A percentile compares a stretch with the other conserved stretches of the same genome.
Evolutionary conservation across 2,113 vertebrate species (phyloP).

Genomic region (Leiothrix lutea): DNA sequence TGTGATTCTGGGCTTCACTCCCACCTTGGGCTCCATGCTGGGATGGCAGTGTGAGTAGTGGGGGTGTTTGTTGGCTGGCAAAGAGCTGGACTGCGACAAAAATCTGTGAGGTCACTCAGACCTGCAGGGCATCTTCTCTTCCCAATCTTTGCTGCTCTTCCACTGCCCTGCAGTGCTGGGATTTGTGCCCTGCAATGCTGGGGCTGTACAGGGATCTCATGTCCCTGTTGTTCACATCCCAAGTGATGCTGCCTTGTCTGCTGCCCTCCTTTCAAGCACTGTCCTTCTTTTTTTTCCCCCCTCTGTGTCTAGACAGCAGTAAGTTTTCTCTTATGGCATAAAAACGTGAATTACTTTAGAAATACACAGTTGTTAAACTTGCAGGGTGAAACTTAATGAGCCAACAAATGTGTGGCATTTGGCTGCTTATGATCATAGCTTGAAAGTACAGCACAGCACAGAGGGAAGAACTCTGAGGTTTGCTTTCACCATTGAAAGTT

Average conservation of each 20-base stretch:
- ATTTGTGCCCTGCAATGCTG: background rate
- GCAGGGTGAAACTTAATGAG: conserved; percentile 27
- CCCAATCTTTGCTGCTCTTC: background rate
- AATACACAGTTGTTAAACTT: background rate
- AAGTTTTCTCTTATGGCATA: background rate
- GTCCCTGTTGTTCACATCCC: background rate
- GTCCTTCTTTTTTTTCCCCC: background rate
- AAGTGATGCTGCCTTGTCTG: background rate
- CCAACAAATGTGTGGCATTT: background rate
- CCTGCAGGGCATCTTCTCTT: background rate
- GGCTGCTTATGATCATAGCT: background rate
- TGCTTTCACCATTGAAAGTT: background rate
- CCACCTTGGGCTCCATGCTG: background rate
- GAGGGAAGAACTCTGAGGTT: background rate
- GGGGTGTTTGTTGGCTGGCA: background rate
- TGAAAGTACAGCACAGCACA: background rate
- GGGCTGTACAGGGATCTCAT: background rate
- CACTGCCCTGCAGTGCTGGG: background rate
- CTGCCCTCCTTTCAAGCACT: background rate
- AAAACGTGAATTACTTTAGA: background rate
- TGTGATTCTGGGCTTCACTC: background rate
- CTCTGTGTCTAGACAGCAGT: background rate
- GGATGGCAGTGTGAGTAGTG: background rate
- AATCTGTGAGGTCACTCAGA: background rate
- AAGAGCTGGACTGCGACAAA: background rate